Evolutionary conservation across 2,797 vertebrate genomes (phyloP).

Genomic region (Brachymystax lenok): DNA sequence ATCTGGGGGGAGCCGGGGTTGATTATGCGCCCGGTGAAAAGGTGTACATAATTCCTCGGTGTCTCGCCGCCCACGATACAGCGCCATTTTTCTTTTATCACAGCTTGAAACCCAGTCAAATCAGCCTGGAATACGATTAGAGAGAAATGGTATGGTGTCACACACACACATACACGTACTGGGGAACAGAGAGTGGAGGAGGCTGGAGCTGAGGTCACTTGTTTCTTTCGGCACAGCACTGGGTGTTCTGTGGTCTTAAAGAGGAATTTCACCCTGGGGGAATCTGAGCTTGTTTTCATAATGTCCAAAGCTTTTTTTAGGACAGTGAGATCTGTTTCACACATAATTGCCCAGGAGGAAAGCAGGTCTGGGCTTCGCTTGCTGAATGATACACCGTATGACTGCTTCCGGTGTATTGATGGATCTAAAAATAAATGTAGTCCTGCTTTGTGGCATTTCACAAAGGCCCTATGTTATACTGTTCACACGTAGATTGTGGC

Average conservation of each 20-base stretch:
- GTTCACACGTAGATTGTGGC: too few species aligned
- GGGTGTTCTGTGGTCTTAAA: neutral
- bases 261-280: too few species aligned
- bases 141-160: constrained; percentile 25
- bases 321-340: too few species aligned
- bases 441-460: too few species aligned
- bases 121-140: constrained; percentile 50
- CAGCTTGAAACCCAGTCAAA: constrained; percentile 48
- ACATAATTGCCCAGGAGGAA: too few species aligned
- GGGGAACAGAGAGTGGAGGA: neutral
- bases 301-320: too few species aligned
- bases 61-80: constrained; percentile 33
- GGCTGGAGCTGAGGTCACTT: constrained; percentile 7
- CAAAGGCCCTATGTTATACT: too few species aligned
- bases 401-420: too few species aligned
- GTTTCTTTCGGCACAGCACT: neutral
- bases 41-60: constrained; percentile 42
- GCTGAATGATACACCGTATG: too few species aligned
- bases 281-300: too few species aligned
- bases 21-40: constrained; percentile 45
- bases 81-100: constrained; percentile 42
- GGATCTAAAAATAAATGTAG: too few species aligned
- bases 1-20: neutral
- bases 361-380: too few species aligned
- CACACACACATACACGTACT: constrained; percentile 3